Evolutionary conservation across 2,888 invertebrate genomes (phyloP).

Genomic region (Myopa testacea): DNA sequence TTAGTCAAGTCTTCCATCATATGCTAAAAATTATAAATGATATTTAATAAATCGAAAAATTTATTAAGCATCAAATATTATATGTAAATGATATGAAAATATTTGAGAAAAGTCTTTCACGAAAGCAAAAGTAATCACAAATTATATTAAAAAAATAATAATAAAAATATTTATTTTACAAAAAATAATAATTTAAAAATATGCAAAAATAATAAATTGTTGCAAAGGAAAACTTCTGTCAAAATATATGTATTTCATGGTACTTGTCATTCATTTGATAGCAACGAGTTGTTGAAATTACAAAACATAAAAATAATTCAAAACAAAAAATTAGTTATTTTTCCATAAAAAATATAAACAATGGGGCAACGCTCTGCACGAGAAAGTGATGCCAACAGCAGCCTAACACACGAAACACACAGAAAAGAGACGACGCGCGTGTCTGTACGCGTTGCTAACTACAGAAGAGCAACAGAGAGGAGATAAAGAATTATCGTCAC

Average conservation of each 20-base stretch:
- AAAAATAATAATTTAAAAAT: background rate
- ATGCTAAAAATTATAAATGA: conserved; percentile 33
- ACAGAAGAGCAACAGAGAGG: background rate
- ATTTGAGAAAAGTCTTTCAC: background rate
- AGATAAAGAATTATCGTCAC: conserved; percentile 13
- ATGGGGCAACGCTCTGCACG: conserved; percentile 40
- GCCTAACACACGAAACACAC: conserved; percentile 15
- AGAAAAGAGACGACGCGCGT: conserved; percentile 44
- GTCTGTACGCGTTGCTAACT: too few species aligned
- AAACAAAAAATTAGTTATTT: background rate
- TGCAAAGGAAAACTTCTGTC: background rate
- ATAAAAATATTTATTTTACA: too few species aligned
- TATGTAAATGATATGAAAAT: background rate
- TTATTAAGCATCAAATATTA: background rate
- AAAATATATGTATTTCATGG: background rate
- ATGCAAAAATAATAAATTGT: background rate
- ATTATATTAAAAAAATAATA: too few species aligned
- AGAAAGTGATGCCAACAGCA: conserved; percentile 41
- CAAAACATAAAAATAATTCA: conserved; percentile 14
- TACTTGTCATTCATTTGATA: background rate
- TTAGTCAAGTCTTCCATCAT: conserved; percentile 66
- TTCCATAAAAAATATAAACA: conserved; percentile 1
- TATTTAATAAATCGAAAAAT: too few species aligned
- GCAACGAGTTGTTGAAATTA: background rate
- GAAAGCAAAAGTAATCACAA: too few species aligned